These are phyloP conservation scores for Dioctria linearis DNA, from an alignment of 2,888 invertebrate species.

Conservation along the genomic window DNA sequence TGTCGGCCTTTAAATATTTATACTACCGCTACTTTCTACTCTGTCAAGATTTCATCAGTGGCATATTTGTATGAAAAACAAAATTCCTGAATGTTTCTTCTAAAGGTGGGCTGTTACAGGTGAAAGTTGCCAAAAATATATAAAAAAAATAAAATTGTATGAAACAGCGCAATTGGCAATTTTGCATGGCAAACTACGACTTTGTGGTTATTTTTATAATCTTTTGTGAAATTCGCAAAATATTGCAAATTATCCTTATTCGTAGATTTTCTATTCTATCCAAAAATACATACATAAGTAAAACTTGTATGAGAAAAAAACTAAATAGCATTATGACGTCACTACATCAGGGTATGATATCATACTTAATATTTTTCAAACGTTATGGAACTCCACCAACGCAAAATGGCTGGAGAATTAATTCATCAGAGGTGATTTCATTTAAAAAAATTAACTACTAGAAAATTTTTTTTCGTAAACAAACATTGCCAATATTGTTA, in stretches of 20 bases:
- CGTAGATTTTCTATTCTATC: background rate
- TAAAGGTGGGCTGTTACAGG: slow-evolving; percentile 16
- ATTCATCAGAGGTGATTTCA: background rate
- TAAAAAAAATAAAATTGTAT: background rate
- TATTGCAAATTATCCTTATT: slow-evolving; percentile 3
- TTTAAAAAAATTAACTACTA: slow-evolving; percentile 20
- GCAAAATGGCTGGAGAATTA: no score
- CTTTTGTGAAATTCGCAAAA: no score
- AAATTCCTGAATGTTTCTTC: background rate
- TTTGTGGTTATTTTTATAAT: no score
- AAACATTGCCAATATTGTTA: background rate
- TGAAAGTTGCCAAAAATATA: slow-evolving; percentile 29
- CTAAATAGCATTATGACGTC: no score
- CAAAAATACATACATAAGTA: no score
- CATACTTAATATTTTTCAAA: no score
- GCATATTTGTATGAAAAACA: background rate
- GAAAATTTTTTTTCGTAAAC: background rate
- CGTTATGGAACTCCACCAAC: background rate
- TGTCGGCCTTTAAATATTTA: background rate
- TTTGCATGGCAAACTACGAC: background rate
- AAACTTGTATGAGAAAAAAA: no score
- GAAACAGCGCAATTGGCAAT: slow-evolving; percentile 36
- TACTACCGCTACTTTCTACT: no score
- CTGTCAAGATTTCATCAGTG: no score
- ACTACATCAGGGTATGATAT: no score